Evolutionary conservation across 2,888 invertebrate species (phyloP).

Genomic region (Sphaerophoria taeniata): DNA sequence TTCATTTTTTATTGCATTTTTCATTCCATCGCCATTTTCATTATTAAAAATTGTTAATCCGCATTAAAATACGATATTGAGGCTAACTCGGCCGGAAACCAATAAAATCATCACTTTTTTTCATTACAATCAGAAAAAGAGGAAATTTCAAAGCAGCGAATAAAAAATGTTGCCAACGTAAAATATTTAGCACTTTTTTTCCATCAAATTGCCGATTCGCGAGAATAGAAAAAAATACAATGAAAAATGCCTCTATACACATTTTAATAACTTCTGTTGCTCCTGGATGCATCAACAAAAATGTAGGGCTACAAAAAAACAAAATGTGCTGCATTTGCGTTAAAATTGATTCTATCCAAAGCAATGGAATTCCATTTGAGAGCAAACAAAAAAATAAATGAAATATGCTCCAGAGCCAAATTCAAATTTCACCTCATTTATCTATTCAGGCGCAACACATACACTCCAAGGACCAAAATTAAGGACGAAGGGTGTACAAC

Average conservation of each 20-base stretch:
- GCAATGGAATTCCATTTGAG: slow-evolving; percentile 48
- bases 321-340: slow-evolving; percentile 21
- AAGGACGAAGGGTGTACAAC: not conserved
- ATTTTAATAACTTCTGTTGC: slow-evolving; percentile 66
- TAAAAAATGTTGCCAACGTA: not conserved
- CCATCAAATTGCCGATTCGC: slow-evolving; percentile 66
- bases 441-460: slow-evolving; percentile 26
- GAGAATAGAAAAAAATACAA: slow-evolving; percentile 57
- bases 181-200: slow-evolving; percentile 36
- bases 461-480: too few relatives aligned
- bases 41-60: slow-evolving; percentile 72
- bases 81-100: slow-evolving; percentile 68
- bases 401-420: slow-evolving; percentile 30
- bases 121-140: slow-evolving; percentile 36
- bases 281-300: not conserved
- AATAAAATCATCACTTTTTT: slow-evolving; percentile 66
- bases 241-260: slow-evolving; percentile 8
- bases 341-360: slow-evolving; percentile 46
- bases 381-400: not conserved
- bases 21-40: not conserved
- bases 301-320: not conserved
- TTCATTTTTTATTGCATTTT: not conserved
- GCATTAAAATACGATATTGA: slow-evolving; percentile 67
- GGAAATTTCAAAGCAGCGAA: not conserved
- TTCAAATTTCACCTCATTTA: slow-evolving; percentile 70